Evolutionary conservation across 2,113 vertebrate genomes (phyloP).

Genomic region (Eudyptes chrysolophus): DNA sequence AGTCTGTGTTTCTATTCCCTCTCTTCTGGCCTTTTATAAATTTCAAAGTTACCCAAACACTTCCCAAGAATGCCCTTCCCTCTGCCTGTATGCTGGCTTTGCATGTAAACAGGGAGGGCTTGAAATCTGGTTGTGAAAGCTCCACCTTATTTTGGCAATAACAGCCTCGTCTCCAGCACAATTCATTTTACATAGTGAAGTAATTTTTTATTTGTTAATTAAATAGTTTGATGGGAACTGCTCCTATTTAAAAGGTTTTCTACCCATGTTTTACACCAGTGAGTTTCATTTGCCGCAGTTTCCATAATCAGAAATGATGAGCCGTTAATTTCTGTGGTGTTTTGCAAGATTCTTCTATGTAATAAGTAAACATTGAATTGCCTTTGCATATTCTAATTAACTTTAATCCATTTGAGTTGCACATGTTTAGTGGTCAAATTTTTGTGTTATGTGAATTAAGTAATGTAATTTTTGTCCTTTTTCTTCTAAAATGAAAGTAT

Average conservation of each 20-base stretch:
- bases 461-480: slow-evolving; percentile 40
- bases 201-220: neutral
- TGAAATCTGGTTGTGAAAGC: neutral
- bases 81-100: neutral
- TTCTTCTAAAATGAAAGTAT: slow-evolving; percentile 38
- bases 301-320: neutral
- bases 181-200: neutral
- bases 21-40: slow-evolving; percentile 49
- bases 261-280: neutral
- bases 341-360: slow-evolving; percentile 27
- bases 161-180: neutral
- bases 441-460: slow-evolving; percentile 38
- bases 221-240: neutral
- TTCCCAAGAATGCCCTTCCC: neutral
- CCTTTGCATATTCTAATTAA: slow-evolving; percentile 25
- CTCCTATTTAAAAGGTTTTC: neutral
- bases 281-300: neutral
- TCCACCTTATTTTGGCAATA: neutral
- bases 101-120: neutral
- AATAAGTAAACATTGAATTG: neutral
- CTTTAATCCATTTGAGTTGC: slow-evolving; percentile 40
- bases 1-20: neutral
- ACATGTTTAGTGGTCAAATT: slow-evolving; percentile 39
- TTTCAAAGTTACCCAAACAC: slow-evolving; percentile 14
- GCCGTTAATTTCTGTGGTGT: neutral